Evolutionary conservation across 2,797 vertebrate genomes (phyloP), one percentile per base, ranked within the genome.

Genomic region (Ibycter americanus): DNA sequence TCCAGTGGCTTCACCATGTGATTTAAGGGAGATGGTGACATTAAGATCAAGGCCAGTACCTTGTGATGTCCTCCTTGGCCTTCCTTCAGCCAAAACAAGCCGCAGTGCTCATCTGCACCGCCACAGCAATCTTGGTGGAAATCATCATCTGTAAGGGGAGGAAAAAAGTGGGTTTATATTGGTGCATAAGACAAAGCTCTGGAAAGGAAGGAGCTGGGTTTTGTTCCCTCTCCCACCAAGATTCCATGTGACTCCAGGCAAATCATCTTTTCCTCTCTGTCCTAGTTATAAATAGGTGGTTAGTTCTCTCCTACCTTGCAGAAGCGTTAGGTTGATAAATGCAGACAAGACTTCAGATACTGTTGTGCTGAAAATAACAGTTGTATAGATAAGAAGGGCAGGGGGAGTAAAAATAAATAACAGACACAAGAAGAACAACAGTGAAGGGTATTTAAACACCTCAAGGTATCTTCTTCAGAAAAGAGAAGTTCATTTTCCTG

Each of bases 1-100:
- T 93, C 90, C 81, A 93, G 83, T 88, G 66, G 87, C 80, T 96
- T 79, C 54, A 55, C 17, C 78, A 61, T 80, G 91, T 42, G 51
- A 73, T 97, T 95, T 90, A 93, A 97, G 70, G 29, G 89, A 94
- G 89, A 94, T 87, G 58, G 72, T 95, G 83, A 87, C 8, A 38
- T 90, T 92, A 49, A 72, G 16, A 80, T 38, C 71, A 85, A 88
- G 81, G 80, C 49, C 71, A 92, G 97, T 99, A 99, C 99, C 99
- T 99, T 98, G 92, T 84, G 89, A 68, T 94, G 93, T 61, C 87
- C 96, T 97, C 89, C 97, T 92, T 95, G 93, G 70, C 97, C 97
- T 95, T 97, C 97, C 97, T 98, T 98, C 72, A 91, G 96, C 71
- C 86, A 32, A 81, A 74, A 87, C 0, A 38, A 96, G 77, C 94